A percentile compares a stretch with the other conserved stretches of the same genome.
These are phyloP conservation scores for Anser cygnoides DNA, from an alignment of 2,113 vertebrate species.

Conservation along the genomic window DNA sequence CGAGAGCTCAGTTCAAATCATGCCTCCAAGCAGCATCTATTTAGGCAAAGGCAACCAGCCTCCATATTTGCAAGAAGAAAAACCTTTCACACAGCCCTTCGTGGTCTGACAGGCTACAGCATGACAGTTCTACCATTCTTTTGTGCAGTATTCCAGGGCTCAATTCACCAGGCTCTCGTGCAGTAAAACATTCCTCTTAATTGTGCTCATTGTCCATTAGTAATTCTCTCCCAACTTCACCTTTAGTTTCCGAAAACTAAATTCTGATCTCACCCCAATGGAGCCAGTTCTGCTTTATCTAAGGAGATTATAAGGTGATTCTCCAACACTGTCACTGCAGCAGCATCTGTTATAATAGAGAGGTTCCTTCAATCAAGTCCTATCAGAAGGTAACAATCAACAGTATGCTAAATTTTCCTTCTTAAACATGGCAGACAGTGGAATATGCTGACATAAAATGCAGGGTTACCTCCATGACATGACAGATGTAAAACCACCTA, in stretches of 20 bases:
- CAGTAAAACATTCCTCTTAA: neutral
- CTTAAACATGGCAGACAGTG: neutral
- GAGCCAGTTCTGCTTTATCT: neutral
- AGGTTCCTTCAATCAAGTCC: neutral
- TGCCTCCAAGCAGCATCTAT: neutral
- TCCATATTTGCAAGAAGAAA: neutral
- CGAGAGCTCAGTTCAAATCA: neutral
- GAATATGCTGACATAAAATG: neutral
- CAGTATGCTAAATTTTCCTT: neutral
- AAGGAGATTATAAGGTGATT: neutral
- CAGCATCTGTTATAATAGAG: neutral
- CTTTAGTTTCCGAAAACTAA: neutral
- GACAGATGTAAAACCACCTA: conserved; percentile 38
- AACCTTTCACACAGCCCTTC: neutral
- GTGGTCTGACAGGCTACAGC: neutral
- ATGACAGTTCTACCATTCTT: neutral
- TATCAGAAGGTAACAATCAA: neutral
- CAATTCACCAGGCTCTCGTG: neutral
- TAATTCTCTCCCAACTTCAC: neutral
- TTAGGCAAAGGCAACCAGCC: neutral
- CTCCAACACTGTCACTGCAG: neutral
- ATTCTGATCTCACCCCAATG: neutral
- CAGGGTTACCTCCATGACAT: neutral
- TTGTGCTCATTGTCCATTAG: neutral
- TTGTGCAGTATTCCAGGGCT: neutral